phyloP scores from a whole-genome alignment of 2,113 vertebrate species.

The Cyanoramphus novaezelandiae region DNA sequence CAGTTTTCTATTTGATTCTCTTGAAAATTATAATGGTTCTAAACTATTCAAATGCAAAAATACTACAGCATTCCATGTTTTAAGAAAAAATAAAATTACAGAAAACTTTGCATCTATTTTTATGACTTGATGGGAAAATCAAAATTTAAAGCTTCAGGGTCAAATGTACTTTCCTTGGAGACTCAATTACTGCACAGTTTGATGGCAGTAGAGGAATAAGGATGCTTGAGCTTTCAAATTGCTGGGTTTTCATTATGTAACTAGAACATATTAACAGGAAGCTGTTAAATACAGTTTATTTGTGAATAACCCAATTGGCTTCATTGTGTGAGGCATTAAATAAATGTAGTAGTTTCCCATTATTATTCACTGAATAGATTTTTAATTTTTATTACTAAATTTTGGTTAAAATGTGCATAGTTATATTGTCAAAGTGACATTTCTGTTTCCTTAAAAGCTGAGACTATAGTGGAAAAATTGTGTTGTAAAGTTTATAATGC shows the following conservation, averaged over 20 bases:
- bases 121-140: neutral
- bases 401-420: slow-evolving; percentile 22
- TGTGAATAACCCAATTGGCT: slow-evolving; percentile 47
- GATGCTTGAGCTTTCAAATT: slow-evolving; percentile 46
- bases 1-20: neutral
- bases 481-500: neutral
- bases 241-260: slow-evolving; percentile 59
- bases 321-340: slow-evolving; percentile 46
- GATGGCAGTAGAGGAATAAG: slow-evolving; percentile 51
- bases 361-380: slow-evolving; percentile 29
- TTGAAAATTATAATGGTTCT: neutral
- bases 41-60: neutral
- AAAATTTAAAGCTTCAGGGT: slow-evolving; percentile 62
- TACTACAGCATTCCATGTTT: neutral
- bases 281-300: slow-evolving; percentile 63
- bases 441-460: slow-evolving; percentile 25
- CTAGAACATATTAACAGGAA: slow-evolving; percentile 69
- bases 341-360: slow-evolving; percentile 43
- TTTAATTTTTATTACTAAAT: slow-evolving; percentile 40
- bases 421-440: slow-evolving; percentile 42
- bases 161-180: slow-evolving; percentile 31
- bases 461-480: neutral
- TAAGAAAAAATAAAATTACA: neutral
- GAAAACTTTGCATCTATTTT: neutral
- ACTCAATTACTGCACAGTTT: slow-evolving; percentile 55